phyloP scores from a whole-genome alignment of 1,140 invertebrate genomes.

The Hesperophylax magnus region DNA sequence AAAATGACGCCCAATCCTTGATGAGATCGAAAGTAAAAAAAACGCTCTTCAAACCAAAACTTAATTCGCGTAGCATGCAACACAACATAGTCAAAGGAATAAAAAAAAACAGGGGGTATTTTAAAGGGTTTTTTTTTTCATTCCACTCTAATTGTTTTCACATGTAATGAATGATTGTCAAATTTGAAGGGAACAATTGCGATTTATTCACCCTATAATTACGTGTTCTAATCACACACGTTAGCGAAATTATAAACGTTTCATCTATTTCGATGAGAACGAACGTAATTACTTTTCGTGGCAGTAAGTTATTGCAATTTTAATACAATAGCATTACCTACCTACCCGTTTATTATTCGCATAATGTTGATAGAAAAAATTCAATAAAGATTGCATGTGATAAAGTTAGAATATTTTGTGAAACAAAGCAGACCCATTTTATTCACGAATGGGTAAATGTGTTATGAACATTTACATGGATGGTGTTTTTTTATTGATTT shows the following conservation, averaged over 20 bases:
- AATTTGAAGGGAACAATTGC: background rate
- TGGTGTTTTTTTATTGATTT: too few species aligned
- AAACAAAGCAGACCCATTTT: background rate
- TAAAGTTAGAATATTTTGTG: background rate
- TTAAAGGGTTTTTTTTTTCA: background rate
- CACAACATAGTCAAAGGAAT: too few species aligned
- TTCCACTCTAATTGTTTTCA: constrained; percentile 10
- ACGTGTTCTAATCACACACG: background rate
- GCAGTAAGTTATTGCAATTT: background rate
- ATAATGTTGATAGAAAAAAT: background rate
- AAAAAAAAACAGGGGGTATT: too few species aligned
- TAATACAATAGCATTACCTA: background rate
- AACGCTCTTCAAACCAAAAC: too few species aligned
- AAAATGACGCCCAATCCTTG: too few species aligned
- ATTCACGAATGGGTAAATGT: too few species aligned
- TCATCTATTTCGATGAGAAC: background rate
- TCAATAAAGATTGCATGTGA: background rate
- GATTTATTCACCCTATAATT: background rate
- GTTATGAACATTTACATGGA: too few species aligned
- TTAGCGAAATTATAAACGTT: background rate
- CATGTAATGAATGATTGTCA: background rate
- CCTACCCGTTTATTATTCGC: background rate
- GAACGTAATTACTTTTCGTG: background rate
- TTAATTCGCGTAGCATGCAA: too few species aligned
- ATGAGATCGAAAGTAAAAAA: too few species aligned